Percentiles rank a stretch among this genome's conserved stretches.
Evolutionary conservation across 92 coral and sea anemone species (phyloP).

Genomic region (Epizoanthus scotinus): DNA sequence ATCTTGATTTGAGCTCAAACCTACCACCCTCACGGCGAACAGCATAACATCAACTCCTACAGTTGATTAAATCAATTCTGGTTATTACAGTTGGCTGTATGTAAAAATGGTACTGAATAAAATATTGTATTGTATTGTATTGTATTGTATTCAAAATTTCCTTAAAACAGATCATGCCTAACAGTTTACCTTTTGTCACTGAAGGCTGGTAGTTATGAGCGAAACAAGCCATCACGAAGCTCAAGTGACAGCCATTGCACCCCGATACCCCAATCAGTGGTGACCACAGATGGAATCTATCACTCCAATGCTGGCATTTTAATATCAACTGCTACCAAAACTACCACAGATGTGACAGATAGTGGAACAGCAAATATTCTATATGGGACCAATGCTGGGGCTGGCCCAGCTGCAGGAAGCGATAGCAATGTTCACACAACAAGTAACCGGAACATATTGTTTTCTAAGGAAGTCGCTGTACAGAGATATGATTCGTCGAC

Average conservation of each 20-base stretch:
- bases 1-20: too few species aligned
- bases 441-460: neutral
- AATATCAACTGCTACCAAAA: constrained; percentile 13
- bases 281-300: constrained; percentile 32
- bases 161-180: too few species aligned
- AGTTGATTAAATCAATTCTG: too few species aligned
- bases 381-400: neutral
- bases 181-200: neutral
- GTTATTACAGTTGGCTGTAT: too few species aligned
- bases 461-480: neutral
- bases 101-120: too few species aligned
- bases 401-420: neutral
- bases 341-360: constrained; percentile 31
- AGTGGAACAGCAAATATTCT: constrained; percentile 8
- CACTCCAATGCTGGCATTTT: constrained; percentile 42
- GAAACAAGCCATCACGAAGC: constrained; percentile 20
- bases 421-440: neutral
- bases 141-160: too few species aligned
- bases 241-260: constrained; percentile 29
- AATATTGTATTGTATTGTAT: too few species aligned
- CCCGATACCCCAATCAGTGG: neutral
- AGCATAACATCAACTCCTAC: too few species aligned
- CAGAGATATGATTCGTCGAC: neutral
- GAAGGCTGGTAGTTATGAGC: neutral
- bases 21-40: too few species aligned